Evolutionary conservation across 1,140 invertebrate genomes (phyloP).

Genomic region (Drosophila funebris): DNA sequence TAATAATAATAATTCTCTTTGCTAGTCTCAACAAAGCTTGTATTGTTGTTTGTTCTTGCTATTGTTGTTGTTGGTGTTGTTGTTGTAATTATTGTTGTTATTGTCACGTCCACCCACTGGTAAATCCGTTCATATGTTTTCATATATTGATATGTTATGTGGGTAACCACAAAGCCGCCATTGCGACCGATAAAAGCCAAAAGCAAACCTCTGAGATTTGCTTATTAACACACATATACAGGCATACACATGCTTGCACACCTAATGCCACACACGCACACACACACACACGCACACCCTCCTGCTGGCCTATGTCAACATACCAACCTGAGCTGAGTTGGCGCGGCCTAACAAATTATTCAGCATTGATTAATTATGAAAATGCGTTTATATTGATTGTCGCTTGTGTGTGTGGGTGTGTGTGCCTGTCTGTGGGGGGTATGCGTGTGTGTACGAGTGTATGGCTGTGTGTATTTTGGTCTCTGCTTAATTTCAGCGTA

Average conservation of each 20-base stretch:
- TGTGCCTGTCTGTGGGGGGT: background rate
- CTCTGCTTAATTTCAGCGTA: slow-evolving; percentile 52
- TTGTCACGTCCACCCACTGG: slow-evolving; percentile 22
- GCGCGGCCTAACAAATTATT: slow-evolving; percentile 68
- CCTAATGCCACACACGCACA: background rate
- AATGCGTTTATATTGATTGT: slow-evolving; percentile 80
- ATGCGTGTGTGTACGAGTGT: background rate
- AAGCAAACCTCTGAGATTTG: slow-evolving; percentile 72
- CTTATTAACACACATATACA: slow-evolving; percentile 53
- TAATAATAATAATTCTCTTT: background rate
- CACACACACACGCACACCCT: background rate
- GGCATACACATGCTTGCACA: slow-evolving; percentile 2
- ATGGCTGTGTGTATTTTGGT: slow-evolving; percentile 16
- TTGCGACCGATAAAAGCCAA: slow-evolving; percentile 75
- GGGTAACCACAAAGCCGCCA: slow-evolving; percentile 64
- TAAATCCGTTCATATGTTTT: slow-evolving; percentile 37
- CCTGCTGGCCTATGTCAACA: slow-evolving; percentile 22
- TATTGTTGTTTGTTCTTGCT: slow-evolving; percentile 1
- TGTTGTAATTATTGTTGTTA: background rate
- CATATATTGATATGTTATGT: slow-evolving; percentile 63
- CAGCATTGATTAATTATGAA: slow-evolving; percentile 81
- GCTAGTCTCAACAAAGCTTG: slow-evolving; percentile 33
- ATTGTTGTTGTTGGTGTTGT: background rate
- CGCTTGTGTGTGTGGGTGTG: slow-evolving; percentile 16
- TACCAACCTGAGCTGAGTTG: slow-evolving; percentile 23